phyloP scores from a whole-genome alignment of 1,140 invertebrate species.

The Maniola jurtina region DNA sequence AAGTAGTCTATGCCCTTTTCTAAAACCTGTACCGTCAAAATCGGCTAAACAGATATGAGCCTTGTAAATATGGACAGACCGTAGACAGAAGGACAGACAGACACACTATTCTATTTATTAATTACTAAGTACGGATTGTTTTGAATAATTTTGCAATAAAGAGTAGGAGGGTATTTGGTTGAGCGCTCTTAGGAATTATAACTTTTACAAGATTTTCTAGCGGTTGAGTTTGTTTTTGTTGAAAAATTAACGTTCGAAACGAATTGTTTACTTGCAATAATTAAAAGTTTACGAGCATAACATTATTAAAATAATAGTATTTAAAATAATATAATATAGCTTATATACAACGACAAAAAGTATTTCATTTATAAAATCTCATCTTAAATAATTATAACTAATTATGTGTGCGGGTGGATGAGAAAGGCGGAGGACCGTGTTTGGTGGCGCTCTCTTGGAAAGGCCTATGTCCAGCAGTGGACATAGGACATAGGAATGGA shows the following conservation, averaged over 20 bases:
- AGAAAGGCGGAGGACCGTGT: no score
- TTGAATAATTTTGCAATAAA: slow-evolving; percentile 30
- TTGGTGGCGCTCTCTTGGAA: no score
- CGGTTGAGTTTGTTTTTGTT: slow-evolving; percentile 14
- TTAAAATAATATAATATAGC: not conserved
- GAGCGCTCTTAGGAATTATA: slow-evolving; percentile 8
- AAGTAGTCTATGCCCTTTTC: no score
- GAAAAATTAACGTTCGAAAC: slow-evolving; percentile 1
- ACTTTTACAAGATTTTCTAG: not conserved
- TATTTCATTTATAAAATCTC: no score
- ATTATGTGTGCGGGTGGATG: no score
- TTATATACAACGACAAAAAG: not conserved
- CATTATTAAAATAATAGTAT: not conserved
- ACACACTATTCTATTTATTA: not conserved
- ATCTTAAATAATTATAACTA: no score
- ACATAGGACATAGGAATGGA: no score
- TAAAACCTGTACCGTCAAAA: no score
- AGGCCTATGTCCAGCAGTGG: no score
- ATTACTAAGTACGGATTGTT: not conserved
- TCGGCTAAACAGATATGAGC: no score
- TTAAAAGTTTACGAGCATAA: not conserved
- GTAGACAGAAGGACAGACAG: not conserved
- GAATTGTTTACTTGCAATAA: slow-evolving; percentile 1
- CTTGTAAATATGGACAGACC: no score
- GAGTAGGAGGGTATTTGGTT: slow-evolving; percentile 3